Conservation (phyloP, 2,113 vertebrate species). For the Sardina pilchardus region DNA sequence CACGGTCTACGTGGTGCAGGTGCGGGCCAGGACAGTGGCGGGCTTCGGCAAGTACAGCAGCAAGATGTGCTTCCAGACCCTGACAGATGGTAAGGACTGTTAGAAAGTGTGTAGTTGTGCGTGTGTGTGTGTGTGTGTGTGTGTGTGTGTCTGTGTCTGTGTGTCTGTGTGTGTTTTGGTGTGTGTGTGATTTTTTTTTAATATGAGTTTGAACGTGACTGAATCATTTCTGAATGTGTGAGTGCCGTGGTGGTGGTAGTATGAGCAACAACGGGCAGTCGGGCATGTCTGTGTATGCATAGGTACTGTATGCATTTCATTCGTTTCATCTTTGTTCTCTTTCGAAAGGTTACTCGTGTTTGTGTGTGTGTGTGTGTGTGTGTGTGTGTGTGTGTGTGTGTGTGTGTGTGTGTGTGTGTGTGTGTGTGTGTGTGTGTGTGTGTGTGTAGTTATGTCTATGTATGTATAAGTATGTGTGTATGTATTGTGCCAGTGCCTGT, state of each 20-base stretch:
- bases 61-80: slow-evolving; percentile 99
- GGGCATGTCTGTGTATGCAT: neutral
- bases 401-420: neutral
- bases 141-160: neutral
- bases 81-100: slow-evolving; percentile 88
- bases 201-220: neutral
- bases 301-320: too few species aligned
- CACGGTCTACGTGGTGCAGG: slow-evolving; percentile 95
- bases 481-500: neutral
- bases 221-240: neutral
- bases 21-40: slow-evolving; percentile 93
- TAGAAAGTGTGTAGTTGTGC: slow-evolving; percentile 32
- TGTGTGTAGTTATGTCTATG: neutral
- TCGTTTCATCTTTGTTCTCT: too few species aligned
- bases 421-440: neutral
- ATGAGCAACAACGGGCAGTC: too few species aligned
- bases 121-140: neutral
- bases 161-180: slow-evolving; percentile 9
- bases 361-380: neutral
- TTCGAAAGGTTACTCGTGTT: neutral
- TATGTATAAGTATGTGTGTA: neutral
- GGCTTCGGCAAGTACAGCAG: slow-evolving; percentile 98
- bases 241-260: neutral
- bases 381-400: neutral
- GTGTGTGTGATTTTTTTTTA: neutral